Conservation (phyloP, 2,113 vertebrate genomes). For the Oreochromis niloticus region DNA sequence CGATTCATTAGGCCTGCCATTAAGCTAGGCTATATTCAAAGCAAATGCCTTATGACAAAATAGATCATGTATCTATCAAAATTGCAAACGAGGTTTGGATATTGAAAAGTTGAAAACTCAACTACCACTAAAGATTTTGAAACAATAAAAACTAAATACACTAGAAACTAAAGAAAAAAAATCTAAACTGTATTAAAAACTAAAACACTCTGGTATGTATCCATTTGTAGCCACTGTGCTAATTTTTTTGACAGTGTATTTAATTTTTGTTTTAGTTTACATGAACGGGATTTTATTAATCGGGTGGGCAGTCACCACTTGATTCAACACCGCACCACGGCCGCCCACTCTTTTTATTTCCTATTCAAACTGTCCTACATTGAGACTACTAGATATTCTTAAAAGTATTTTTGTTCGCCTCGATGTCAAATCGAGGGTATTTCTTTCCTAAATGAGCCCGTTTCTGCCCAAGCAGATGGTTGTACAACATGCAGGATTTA, state of each 20-base stretch:
- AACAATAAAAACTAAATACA: neutral
- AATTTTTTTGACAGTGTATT: neutral
- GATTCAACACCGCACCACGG: neutral
- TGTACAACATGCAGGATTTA: neutral
- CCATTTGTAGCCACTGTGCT: neutral
- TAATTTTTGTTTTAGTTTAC: neutral
- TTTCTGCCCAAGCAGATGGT: slow-evolving; percentile 6
- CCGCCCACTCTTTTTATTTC: neutral
- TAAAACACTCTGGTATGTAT: neutral
- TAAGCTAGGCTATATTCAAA: neutral
- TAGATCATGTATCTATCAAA: neutral
- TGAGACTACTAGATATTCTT: neutral
- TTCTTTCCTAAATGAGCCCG: neutral
- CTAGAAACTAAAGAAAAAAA: neutral
- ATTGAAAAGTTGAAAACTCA: neutral
- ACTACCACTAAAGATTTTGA: neutral
- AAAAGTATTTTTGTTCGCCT: neutral
- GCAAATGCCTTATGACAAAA: neutral
- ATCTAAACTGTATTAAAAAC: neutral
- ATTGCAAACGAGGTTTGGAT: neutral
- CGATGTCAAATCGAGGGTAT: neutral
- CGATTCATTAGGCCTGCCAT: slow-evolving; percentile 8
- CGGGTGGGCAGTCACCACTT: neutral
- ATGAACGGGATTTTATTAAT: neutral
- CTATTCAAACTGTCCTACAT: neutral